Evolutionary conservation across 2,797 vertebrate species (phyloP).

Genomic region (Mormyrops attenuatus): DNA sequence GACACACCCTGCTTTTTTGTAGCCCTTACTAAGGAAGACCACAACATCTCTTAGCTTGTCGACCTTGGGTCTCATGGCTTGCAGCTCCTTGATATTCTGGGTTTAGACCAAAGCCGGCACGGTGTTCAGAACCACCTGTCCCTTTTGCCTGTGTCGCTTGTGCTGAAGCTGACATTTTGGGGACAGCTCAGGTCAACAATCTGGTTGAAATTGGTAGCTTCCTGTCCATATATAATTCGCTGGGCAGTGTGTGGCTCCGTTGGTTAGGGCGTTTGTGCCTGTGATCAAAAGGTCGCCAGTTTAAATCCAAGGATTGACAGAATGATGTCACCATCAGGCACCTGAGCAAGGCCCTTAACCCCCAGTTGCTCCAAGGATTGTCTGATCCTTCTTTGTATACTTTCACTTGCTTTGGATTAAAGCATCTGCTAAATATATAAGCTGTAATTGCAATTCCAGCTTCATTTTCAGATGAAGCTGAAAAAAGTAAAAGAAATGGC

Average conservation of each 20-base stretch:
- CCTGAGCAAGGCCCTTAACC: no score
- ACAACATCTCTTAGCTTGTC: conserved; percentile 58
- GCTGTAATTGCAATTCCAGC: neutral
- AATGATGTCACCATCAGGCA: no score
- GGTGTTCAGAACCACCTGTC: neutral
- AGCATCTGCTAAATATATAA: no score
- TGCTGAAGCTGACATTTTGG: neutral
- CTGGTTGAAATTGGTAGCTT: neutral
- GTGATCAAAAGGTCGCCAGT: no score
- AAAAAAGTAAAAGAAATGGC: neutral
- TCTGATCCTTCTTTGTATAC: no score
- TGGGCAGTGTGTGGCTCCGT: neutral
- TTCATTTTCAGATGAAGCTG: no score
- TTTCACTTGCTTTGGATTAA: no score
- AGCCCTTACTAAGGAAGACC: conserved; percentile 53
- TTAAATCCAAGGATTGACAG: no score
- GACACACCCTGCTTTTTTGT: neutral
- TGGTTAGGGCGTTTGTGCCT: no score
- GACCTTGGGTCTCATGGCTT: conserved; percentile 4
- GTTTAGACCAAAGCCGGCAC: neutral
- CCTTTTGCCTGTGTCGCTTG: neutral
- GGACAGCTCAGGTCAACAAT: neutral
- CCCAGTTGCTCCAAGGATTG: no score
- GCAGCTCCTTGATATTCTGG: neutral
- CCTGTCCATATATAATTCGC: neutral